phyloP scores from a whole-genome alignment of 2,797 vertebrate genomes.

The Synanceia verrucosa region DNA sequence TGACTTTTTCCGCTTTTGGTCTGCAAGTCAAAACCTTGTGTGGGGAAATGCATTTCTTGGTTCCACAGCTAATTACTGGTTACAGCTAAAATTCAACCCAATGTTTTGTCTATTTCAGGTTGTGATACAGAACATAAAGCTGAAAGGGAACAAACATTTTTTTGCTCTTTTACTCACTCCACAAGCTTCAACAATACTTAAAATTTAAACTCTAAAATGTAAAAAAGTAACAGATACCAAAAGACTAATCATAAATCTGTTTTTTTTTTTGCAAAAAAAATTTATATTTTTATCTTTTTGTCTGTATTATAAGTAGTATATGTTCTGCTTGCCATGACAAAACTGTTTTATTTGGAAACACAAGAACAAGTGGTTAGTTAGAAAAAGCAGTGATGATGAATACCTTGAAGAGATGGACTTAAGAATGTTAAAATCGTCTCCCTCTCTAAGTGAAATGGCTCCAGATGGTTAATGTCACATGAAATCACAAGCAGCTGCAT shows the following conservation, averaged over 20 bases:
- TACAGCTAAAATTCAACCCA: conserved; percentile 55
- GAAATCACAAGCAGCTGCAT: background rate
- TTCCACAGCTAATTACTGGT: conserved; percentile 73
- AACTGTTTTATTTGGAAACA: background rate
- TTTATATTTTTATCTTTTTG: background rate
- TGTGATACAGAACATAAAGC: conserved; percentile 50
- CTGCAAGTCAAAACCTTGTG: conserved; percentile 51
- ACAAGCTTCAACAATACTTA: background rate
- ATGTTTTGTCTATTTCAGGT: conserved; percentile 70
- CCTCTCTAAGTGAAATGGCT: background rate
- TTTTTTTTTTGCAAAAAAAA: background rate
- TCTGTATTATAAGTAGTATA: background rate
- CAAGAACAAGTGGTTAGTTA: background rate
- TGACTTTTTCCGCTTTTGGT: conserved; percentile 35
- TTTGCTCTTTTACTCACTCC: conserved; percentile 20
- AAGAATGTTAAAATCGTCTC: too few species aligned
- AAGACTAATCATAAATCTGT: background rate
- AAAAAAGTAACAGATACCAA: background rate
- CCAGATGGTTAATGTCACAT: background rate
- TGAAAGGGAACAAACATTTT: conserved; percentile 31
- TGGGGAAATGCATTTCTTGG: conserved; percentile 67
- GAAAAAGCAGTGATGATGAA: background rate
- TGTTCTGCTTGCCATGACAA: background rate
- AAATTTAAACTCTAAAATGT: background rate
- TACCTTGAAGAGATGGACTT: background rate